These are phyloP conservation scores for Hydrolagus affinis DNA, from an alignment of 2,113 vertebrate genomes.

Conservation along the genomic window DNA sequence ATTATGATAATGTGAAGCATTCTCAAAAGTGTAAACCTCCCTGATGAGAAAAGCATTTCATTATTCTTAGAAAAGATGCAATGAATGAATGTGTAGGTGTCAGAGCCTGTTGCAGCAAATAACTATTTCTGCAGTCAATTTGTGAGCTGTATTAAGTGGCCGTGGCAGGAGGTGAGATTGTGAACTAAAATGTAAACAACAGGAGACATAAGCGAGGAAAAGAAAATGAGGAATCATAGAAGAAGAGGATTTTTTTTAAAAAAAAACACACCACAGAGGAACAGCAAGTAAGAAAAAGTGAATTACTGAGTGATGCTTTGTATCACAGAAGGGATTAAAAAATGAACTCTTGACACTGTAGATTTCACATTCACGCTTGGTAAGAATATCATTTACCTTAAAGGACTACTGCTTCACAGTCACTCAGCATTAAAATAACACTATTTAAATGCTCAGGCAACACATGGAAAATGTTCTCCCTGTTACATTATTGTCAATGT, in stretches of 20 bases:
- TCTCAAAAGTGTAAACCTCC: no score
- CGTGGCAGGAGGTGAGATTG: not conserved
- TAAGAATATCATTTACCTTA: not conserved
- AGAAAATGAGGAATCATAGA: not conserved
- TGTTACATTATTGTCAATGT: not conserved
- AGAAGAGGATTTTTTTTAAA: not conserved
- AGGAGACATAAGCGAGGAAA: not conserved
- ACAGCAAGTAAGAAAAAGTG: not conserved
- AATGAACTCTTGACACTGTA: not conserved
- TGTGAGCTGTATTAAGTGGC: not conserved
- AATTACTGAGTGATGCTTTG: not conserved
- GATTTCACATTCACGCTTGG: not conserved
- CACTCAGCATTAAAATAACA: not conserved
- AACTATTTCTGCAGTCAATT: no score
- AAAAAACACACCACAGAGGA: not conserved
- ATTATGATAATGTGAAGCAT: no score
- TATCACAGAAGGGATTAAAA: not conserved
- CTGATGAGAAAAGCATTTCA: no score
- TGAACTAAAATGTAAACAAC: not conserved
- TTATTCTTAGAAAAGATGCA: no score
- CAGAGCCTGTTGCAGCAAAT: no score
- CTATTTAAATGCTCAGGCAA: not conserved
- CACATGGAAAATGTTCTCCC: not conserved
- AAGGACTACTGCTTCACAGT: not conserved
- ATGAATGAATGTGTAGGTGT: no score